A percentile compares a stretch with the other conserved stretches of the same genome.
These are phyloP conservation scores for Paguma larvata DNA, from an alignment of 2,797 vertebrate genomes.

Conservation along the genomic window DNA sequence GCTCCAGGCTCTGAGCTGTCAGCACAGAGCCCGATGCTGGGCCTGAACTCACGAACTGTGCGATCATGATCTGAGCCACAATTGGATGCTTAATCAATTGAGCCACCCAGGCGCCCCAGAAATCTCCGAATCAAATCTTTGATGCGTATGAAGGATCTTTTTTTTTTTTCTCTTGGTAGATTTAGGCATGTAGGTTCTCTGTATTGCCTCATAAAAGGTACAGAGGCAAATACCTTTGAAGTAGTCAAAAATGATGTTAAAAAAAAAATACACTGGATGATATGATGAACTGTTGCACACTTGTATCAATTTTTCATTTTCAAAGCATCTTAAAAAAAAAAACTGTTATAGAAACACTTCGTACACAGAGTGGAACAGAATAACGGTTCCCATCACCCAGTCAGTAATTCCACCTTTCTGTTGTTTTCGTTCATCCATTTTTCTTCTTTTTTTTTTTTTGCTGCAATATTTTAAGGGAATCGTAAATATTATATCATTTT, in stretches of 20 bases:
- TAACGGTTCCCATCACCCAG: neutral
- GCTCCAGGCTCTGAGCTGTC: too few relatives aligned
- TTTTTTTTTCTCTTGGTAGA: neutral
- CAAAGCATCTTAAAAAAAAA: neutral
- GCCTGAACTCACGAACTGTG: too few relatives aligned
- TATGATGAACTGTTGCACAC: neutral
- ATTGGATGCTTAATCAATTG: too few relatives aligned
- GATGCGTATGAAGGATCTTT: neutral
- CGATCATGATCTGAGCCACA: too few relatives aligned
- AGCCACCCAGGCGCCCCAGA: neutral
- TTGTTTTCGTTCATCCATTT: neutral
- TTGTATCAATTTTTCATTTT: neutral
- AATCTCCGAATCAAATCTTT: neutral
- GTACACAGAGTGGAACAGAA: neutral
- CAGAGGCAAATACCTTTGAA: neutral
- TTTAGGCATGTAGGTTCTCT: neutral
- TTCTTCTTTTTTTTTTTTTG: neutral
- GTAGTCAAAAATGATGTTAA: neutral
- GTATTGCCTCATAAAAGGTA: neutral
- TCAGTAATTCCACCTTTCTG: neutral
- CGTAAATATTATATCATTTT: conserved; percentile 7
- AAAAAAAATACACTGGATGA: neutral
- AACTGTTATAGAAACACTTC: neutral
- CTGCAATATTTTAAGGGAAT: conserved; percentile 24
- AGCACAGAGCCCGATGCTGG: too few relatives aligned